Evolutionary conservation across 2,797 vertebrate genomes (phyloP), one percentile per base, ranked within the genome.

Genomic region (Psittacula derbiana): DNA sequence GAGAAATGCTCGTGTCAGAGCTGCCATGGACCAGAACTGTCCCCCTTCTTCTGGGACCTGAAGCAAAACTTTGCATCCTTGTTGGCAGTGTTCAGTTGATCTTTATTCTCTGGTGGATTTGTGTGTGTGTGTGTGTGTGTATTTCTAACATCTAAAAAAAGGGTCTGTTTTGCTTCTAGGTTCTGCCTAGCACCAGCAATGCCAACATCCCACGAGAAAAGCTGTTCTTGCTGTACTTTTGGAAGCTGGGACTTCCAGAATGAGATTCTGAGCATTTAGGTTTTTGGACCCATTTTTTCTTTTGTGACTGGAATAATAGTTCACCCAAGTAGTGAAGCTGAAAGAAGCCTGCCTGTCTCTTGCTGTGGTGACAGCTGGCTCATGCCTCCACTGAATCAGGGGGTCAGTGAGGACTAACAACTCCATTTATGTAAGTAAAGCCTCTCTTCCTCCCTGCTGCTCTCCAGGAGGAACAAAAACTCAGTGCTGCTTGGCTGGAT

Each of bases 181-280:
- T 94, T 94, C 95, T 96, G 95, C 92, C 95, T 96, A 82, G 90
- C 96, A 96, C 93, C 92, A 91, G 87, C 85, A 83, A 36, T 90
- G 92, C 95, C 95, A 96, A 72, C 93, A 96, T 86, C 95, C 95
- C 93, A 96, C 75, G 43, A 93, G 93, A 65, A 97, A 96, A 96
- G 92, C 96, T 96, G 95, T 93, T 94, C 91, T 74, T 53, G 79
- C 91, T 95, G 93, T 58, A 96, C 94, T 96, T 96, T 96, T 95
- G 91, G 89, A 95, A 96, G 92, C 79, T 86, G 89, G 89, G 88
- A 69, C 89, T 96, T 83, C 87, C 92, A 90, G 89, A 87, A 93
- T 11, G 79, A 90, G 88, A 58, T 21, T 62, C 69, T 83, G 89
- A 95, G 86, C 49, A 23, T 73, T 76, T 57, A 30, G 61, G 28